Conservation (phyloP, 2,797 vertebrate genomes). For the Acridotheres tristis region DNA sequence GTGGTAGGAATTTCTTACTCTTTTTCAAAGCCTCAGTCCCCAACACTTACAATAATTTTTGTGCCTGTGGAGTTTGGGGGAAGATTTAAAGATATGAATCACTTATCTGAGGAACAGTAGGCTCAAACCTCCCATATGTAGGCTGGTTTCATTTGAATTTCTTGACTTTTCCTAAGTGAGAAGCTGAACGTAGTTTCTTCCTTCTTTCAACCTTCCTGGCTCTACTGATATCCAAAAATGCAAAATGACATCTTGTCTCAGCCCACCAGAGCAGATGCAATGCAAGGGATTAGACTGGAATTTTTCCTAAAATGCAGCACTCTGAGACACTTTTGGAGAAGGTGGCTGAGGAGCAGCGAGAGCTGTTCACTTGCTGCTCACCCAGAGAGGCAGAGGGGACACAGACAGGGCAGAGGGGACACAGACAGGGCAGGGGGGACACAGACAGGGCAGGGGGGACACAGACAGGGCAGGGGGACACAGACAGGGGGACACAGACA, state of each 20-base stretch:
- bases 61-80: conserved; percentile 30
- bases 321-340: neutral
- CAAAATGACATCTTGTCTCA: conserved; percentile 65
- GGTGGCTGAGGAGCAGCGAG: neutral
- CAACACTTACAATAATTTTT: neutral
- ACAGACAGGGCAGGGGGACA: no score
- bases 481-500: no score
- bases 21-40: neutral
- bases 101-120: conserved; percentile 44
- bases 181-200: conserved; percentile 45
- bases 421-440: neutral
- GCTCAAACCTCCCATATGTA: conserved; percentile 45
- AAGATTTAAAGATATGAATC: conserved; percentile 56
- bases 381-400: neutral
- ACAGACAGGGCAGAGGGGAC: neutral
- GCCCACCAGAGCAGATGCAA: conserved; percentile 63
- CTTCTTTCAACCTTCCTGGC: conserved; percentile 57
- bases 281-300: conserved; percentile 49
- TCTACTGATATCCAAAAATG: conserved; percentile 58
- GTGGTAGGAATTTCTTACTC: neutral
- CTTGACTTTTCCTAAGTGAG: conserved; percentile 66
- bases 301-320: conserved; percentile 20
- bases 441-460: no score
- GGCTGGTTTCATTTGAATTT: conserved; percentile 63
- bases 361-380: conserved; percentile 13